phyloP scores from a whole-genome alignment of 2,113 vertebrate genomes.

The Emydocephalus ijimae region DNA sequence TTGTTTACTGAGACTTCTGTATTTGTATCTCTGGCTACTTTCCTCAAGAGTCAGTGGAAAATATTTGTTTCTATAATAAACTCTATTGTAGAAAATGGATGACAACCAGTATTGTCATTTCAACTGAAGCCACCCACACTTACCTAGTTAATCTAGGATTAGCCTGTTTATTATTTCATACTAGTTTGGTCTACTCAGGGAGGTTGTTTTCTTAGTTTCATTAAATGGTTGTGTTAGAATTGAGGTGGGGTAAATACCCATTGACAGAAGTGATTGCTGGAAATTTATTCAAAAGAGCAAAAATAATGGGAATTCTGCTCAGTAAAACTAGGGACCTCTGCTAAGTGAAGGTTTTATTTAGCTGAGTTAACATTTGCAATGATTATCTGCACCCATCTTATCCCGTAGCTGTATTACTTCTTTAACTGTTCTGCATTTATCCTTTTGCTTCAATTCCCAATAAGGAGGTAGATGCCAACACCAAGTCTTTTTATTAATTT shows the following conservation, averaged over 20 bases:
- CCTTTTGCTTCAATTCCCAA: not conserved
- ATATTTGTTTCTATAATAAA: slow-evolving; percentile 3
- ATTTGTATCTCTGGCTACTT: slow-evolving; percentile 17
- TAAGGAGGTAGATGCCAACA: not conserved
- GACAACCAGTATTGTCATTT: slow-evolving; percentile 51
- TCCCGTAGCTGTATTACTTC: not conserved
- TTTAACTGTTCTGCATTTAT: not conserved
- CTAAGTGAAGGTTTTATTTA: slow-evolving; percentile 39
- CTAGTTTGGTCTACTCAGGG: slow-evolving; percentile 31
- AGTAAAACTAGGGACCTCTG: not conserved
- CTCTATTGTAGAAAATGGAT: slow-evolving; percentile 17
- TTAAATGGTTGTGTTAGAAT: slow-evolving; percentile 45
- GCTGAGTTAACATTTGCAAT: slow-evolving; percentile 19
- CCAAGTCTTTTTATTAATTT: not conserved
- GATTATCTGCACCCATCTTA: not conserved
- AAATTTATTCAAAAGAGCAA: slow-evolving; percentile 31
- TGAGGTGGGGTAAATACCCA: slow-evolving; percentile 36
- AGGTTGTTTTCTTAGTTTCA: slow-evolving; percentile 59
- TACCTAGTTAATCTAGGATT: slow-evolving; percentile 61
- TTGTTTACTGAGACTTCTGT: not conserved
- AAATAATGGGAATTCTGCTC: slow-evolving; percentile 28
- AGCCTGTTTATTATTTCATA: slow-evolving; percentile 45
- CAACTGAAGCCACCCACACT: slow-evolving; percentile 51
- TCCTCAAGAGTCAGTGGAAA: slow-evolving; percentile 56
- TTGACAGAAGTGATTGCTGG: slow-evolving; percentile 43